Evolutionary conservation across 2,113 vertebrate species (phyloP), one percentile per base, ranked within the genome.

Genomic region (Narcine bancroftii): DNA sequence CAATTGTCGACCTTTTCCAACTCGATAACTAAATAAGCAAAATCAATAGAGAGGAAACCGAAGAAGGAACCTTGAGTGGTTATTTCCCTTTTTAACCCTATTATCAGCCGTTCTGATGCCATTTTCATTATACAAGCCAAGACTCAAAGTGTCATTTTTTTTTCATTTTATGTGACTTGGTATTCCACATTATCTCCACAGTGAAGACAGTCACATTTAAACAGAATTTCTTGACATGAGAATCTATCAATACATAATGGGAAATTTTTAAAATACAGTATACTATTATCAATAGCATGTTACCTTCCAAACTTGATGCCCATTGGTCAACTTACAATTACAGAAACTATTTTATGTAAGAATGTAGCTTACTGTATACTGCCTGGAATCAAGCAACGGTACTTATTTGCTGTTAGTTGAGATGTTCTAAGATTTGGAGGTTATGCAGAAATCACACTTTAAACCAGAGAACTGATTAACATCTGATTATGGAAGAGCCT

Each of bases 391-490:
- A 79, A 79, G 21, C 42, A 79, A 6, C 2, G 72, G 33, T 10
- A 39, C 39, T 42, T 42, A 5, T 76, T 76, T 76, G 75, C 15
- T 76, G 36, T 33, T n/a, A n/a, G n/a, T n/a, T n/a, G n/a, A n/a
- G n/a, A n/a, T n/a, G n/a, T n/a, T n/a, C n/a, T n/a, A n/a, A n/a
- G n/a, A n/a, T n/a, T n/a, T n/a, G n/a, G n/a, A n/a, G n/a, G 1
- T 53, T n/a, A 53, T n/a, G 47, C 79, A 83, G 53, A 83, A 56
- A 83, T 83, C 47, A 56, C 79, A 83, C 79, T n/a, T 83, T 50
- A 83, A 15, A 83, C 11, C 47, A n/a, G 11, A n/a, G 50, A 83
- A 29, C 29, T 83, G 79, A 56, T 17, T 56, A 83, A 83, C 50
- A 56, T 15, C 47, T 10, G 47, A n/a, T 83, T 83, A 83, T 56